Evolutionary conservation across 53 echinoderm and acorn worm species (phyloP), one percentile per base, ranked within the genome.

Genomic region (Apostichopus leukothele): DNA sequence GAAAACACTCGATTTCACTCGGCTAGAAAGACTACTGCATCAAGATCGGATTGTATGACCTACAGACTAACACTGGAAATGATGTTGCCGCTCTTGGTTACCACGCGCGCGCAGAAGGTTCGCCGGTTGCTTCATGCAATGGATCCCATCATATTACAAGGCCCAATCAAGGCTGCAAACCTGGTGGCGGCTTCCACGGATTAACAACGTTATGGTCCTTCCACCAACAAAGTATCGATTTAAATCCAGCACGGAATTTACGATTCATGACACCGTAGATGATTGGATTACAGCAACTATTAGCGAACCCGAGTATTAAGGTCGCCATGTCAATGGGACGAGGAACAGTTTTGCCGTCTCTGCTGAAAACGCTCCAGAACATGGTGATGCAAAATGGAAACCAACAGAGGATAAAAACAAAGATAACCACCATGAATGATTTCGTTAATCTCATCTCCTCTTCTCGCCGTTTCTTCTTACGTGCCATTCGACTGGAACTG

Each of bases 261-360:
- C 91, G 93, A 83, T 98, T 98, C 96, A 96, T 98, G 11, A 98
- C 90, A 8, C 99, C 99, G 74, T 98, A 98, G 26, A 98, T 96
- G 86, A 98, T 93, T 13, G 99, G 99, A 67, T 98, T 98, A 60
- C 99, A 98, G 74, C 99, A 98, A 90, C 95, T 96, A 86, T 98
- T 98, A 53, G 94, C 92, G 89, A 93, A 98, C 2, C 99, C 99
- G 0, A 98, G 86, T 6, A 98, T 86, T 0, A 98, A 88, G 5
- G 99, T 91, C 9, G 92, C 90, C 92, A 96, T 96, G 57, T 98
- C 99, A 21, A 91, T 84, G 3, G 89, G 84, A 23, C 99, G 90
- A 7, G 92, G 94, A 22, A 95, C 95, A 14, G 94, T 90, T 13
- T 85, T 67, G 11, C 83, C 79, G 16, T 50, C 66, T 5, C 76